Evolutionary conservation across 2,797 vertebrate genomes (phyloP).

Genomic region (Rhinoraja longicauda): DNA sequence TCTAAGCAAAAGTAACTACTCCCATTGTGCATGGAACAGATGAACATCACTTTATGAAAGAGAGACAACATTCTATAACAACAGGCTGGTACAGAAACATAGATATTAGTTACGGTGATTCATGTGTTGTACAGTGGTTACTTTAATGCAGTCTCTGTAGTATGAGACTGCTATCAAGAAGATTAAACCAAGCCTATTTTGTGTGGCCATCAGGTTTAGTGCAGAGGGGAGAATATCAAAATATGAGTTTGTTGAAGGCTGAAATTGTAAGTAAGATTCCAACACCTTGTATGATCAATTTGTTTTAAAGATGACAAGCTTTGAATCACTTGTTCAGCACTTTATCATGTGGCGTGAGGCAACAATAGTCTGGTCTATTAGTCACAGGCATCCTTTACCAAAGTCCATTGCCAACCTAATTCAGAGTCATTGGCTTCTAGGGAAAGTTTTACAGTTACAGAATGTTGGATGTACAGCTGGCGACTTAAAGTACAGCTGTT

Average conservation of each 20-base stretch:
- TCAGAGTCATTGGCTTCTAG: too few relatives aligned
- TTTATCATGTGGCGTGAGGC: not conserved
- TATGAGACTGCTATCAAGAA: not conserved
- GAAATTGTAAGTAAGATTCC: not conserved
- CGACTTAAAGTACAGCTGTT: too few relatives aligned
- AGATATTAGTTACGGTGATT: not conserved
- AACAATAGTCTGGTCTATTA: not conserved
- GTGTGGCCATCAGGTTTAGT: not conserved
- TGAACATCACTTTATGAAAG: not conserved
- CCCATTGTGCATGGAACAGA: not conserved
- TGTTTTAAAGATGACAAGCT: not conserved
- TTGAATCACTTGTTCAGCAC: not conserved
- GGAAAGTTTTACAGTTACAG: too few relatives aligned
- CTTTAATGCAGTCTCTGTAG: not conserved
- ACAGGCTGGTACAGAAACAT: not conserved
- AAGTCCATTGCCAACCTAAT: not conserved
- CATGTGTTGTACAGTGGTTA: not conserved
- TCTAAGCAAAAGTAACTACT: not conserved
- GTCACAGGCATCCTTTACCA: not conserved
- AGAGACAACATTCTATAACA: conserved; percentile 12
- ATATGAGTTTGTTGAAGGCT: not conserved
- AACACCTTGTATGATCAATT: not conserved
- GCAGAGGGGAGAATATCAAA: not conserved
- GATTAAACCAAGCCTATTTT: not conserved
- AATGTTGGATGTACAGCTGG: too few relatives aligned